Evolutionary conservation across 2,888 invertebrate genomes (phyloP), one percentile per base, ranked within the genome.

Genomic region (Drosophila robusta): DNA sequence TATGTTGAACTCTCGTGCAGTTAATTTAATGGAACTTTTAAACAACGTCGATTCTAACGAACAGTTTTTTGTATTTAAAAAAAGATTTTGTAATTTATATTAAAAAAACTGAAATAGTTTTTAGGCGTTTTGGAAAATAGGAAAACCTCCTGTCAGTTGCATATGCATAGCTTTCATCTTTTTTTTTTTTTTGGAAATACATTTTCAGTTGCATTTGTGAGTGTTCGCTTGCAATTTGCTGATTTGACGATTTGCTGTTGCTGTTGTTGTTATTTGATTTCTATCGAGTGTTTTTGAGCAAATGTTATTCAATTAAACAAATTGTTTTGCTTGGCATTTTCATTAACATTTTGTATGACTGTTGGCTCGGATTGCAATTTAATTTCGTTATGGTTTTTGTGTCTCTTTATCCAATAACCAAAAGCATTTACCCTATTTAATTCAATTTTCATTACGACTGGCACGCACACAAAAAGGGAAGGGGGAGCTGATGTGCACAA

Each of bases 271-370:
- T 32, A 36, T 42, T 36, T 49, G 42, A 50, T 61, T 49, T 42
- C 12, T 8, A 44, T 36, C 29, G 36, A 50, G 29, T 11, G 36
- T 62, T 44, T 62, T 50, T 44, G 16, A 18, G 14, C 49, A 49
- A 66, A 39, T 63, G 32, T 63, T 45, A 46, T 63, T 62, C 16
- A 64, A 64, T 63, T 64, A 63, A 52, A 34, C 39, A 62, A 62
- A 63, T 63, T 38, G 62, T 63, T 63, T 62, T 38, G 42, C 44
- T 62, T 44, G 44, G 36, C 24, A 50, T 63, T 62, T 63, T 63
- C 44, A 62, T 62, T 38, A 61, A 49, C 63, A 29, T 32, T 61
- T 44, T 49, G 11, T 14, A 61, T 42, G 36, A 16, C 29, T 42
- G 26, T 14, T 58, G 46, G 46, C 39, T 62, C 24, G 39, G 16